phyloP scores from a whole-genome alignment of 2,888 invertebrate species.

The Heteropelma amictum region DNA sequence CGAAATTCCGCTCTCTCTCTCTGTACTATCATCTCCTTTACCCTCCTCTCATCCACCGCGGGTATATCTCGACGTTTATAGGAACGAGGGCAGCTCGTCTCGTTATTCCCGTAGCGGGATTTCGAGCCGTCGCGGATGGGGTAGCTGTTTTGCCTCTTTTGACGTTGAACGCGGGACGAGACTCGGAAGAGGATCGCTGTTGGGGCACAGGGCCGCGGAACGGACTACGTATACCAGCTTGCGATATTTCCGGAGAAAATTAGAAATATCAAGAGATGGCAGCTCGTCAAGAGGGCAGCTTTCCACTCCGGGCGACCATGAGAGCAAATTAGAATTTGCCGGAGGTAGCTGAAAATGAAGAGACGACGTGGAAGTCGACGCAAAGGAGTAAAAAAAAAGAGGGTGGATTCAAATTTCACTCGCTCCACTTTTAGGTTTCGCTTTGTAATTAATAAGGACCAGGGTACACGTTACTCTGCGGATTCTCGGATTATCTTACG shows the following conservation, averaged over 20 bases:
- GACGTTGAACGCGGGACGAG: not conserved
- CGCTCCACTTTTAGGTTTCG: slow-evolving; percentile 21
- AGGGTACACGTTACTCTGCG: slow-evolving; percentile 64
- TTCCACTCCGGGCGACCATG: slow-evolving; percentile 11
- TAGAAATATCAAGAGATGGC: slow-evolving; percentile 58
- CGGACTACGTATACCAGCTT: slow-evolving; percentile 2
- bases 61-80: slow-evolving; percentile 27
- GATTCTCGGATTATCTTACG: slow-evolving; percentile 59
- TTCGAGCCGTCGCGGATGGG: not conserved
- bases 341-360: slow-evolving; percentile 46
- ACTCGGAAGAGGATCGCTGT: slow-evolving; percentile 7
- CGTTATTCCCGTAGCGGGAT: slow-evolving; percentile 47
- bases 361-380: slow-evolving; percentile 16
- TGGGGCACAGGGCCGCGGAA: slow-evolving; percentile 16
- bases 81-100: slow-evolving; percentile 43
- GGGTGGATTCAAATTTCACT: slow-evolving; percentile 42
- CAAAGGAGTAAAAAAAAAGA: slow-evolving; percentile 41
- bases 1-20: slow-evolving; percentile 40
- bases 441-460: slow-evolving; percentile 66
- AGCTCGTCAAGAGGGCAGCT: slow-evolving; percentile 24
- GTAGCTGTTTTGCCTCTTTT: slow-evolving; percentile 30
- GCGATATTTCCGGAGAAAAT: slow-evolving; percentile 58
- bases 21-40: too few relatives aligned
- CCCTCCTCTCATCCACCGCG: slow-evolving; percentile 3
- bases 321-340: slow-evolving; percentile 63